Percentiles rank a stretch among this genome's conserved stretches.
Evolutionary conservation across 2,888 invertebrate genomes (phyloP).

Genomic region (Morpho helenor): DNA sequence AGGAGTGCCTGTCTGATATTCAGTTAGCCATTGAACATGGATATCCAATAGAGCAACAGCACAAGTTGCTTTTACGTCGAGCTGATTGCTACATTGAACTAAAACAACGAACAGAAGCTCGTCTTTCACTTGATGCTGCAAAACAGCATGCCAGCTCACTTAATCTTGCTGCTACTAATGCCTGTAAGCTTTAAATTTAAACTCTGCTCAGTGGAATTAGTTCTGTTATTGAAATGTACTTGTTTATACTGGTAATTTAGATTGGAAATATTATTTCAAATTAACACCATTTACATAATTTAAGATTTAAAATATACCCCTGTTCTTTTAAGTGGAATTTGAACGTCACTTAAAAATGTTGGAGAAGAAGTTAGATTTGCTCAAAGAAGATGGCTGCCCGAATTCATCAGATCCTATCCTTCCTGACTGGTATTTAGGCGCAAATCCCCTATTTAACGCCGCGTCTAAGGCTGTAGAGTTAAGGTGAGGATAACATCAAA

Average conservation of each 20-base stretch:
- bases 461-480: conserved; percentile 78
- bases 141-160: conserved; percentile 35
- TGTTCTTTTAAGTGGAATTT: conserved; percentile 48
- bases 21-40: conserved; percentile 77
- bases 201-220: not conserved
- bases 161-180: conserved; percentile 35
- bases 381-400: conserved; percentile 24
- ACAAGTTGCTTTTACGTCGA: conserved; percentile 83
- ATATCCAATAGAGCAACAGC: conserved; percentile 80
- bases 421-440: conserved; percentile 65
- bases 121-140: conserved; percentile 42
- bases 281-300: too few species aligned
- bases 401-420: conserved; percentile 35
- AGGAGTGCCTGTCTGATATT: conserved; percentile 83
- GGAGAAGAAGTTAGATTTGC: conserved; percentile 43
- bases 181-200: conserved; percentile 33
- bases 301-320: too few species aligned
- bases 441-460: conserved; percentile 69
- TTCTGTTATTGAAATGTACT: too few species aligned
- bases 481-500: conserved; percentile 35
- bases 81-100: conserved; percentile 82
- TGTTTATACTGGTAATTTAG: too few species aligned
- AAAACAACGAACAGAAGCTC: conserved; percentile 53
- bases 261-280: too few species aligned
- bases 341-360: conserved; percentile 49